These are phyloP conservation scores for Pipistrellus kuhlii DNA, from an alignment of 2,797 vertebrate genomes.

Conservation along the genomic window DNA sequence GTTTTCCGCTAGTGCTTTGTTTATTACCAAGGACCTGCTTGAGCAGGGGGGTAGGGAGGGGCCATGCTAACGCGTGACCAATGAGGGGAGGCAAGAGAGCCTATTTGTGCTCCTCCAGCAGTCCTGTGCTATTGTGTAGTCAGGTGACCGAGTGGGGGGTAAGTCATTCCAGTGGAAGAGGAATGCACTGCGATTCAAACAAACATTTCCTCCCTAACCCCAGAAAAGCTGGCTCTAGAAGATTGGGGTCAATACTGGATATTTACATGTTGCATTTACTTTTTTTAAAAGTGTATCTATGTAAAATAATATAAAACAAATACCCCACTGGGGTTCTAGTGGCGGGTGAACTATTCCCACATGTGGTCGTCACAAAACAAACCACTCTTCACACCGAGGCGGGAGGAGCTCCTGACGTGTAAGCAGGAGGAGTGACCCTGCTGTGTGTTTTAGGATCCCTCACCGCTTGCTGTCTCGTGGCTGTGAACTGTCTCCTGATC, in stretches of 20 bases:
- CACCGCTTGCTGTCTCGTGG: conserved; percentile 60
- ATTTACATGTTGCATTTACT: conserved; percentile 53
- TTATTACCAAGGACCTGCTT: conserved; percentile 13
- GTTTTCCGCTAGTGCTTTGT: neutral
- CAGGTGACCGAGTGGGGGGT: no score
- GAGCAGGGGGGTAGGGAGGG: neutral
- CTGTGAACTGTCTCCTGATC: neutral
- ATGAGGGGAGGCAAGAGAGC: no score
- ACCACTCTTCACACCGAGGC: conserved; percentile 61
- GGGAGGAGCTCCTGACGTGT: neutral
- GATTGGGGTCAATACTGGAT: conserved; percentile 51
- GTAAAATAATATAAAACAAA: neutral
- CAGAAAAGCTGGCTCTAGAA: conserved; percentile 45
- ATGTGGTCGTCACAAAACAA: conserved; percentile 51
- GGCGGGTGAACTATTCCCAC: conserved; percentile 43
- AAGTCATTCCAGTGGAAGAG: no score
- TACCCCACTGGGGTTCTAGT: conserved; percentile 47
- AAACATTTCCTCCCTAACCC: conserved; percentile 4
- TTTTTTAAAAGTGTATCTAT: no score
- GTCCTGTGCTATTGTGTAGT: no score
- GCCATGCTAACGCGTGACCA: no score
- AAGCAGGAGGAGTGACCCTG: neutral
- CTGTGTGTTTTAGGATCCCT: conserved; percentile 56
- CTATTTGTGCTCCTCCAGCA: no score
- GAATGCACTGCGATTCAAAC: no score